These are phyloP conservation scores for Ephestia elutella DNA, from an alignment of 1,140 invertebrate species.

Conservation along the genomic window DNA sequence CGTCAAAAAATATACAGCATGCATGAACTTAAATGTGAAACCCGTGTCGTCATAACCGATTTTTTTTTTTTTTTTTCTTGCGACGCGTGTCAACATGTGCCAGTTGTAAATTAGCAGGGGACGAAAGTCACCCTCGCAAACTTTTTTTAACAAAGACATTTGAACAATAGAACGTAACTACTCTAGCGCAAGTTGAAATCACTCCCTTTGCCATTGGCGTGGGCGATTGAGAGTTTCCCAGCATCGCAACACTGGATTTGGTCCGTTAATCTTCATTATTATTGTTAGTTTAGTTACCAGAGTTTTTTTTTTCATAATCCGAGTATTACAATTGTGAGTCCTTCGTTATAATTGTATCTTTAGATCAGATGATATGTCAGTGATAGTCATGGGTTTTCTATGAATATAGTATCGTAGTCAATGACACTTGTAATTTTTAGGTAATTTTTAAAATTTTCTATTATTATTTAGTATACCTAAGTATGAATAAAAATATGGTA, in stretches of 20 bases:
- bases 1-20: no score
- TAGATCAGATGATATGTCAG: no score
- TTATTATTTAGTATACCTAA: no score
- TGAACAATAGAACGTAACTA: slow-evolving; percentile 70
- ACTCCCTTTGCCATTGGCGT: slow-evolving; percentile 42
- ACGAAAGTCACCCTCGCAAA: slow-evolving; percentile 57
- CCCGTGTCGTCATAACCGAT: slow-evolving; percentile 54
- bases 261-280: slow-evolving; percentile 20
- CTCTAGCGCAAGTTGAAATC: slow-evolving; percentile 56
- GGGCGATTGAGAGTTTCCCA: slow-evolving; percentile 19
- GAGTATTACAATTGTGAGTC: background rate
- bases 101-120: slow-evolving; percentile 71
- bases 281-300: background rate
- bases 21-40: slow-evolving; percentile 57
- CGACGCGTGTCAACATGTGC: slow-evolving; percentile 71
- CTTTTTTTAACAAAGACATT: slow-evolving; percentile 64
- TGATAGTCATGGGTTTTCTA: no score
- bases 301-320: background rate
- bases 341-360: no score
- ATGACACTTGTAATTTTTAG: no score
- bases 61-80: slow-evolving; percentile 58
- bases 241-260: slow-evolving; percentile 21
- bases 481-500: no score
- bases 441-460: no score
- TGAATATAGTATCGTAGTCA: no score